Evolutionary conservation across 2,888 invertebrate genomes (phyloP).

Genomic region (Dioctria rufipes): DNA sequence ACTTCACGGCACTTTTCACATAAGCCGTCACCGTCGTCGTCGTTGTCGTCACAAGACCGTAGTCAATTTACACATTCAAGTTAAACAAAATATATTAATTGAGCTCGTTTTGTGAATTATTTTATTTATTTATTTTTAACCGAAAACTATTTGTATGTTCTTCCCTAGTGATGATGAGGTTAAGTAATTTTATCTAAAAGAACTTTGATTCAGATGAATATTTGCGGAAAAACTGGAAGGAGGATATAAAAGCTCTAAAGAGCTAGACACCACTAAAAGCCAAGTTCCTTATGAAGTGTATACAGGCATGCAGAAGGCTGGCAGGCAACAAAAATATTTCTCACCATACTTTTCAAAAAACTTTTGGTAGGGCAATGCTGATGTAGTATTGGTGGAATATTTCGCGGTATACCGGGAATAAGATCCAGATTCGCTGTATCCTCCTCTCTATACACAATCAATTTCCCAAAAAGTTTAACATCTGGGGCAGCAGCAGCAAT

Average conservation of each 20-base stretch:
- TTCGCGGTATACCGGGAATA: background rate
- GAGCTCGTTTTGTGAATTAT: background rate
- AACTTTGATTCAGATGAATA: slow-evolving; percentile 42
- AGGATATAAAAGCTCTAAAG: slow-evolving; percentile 60
- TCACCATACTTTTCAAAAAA: background rate
- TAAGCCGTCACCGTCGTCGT: no score
- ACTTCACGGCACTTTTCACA: no score
- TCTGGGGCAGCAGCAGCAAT: slow-evolving; percentile 6
- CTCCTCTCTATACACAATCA: background rate
- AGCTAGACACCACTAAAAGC: slow-evolving; percentile 57
- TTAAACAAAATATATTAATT: background rate
- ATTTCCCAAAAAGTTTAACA: slow-evolving; percentile 18
- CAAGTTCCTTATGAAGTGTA: slow-evolving; percentile 15
- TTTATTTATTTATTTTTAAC: background rate
- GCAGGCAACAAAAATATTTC: slow-evolving; percentile 31
- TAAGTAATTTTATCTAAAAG: slow-evolving; percentile 40
- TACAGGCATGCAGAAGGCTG: background rate
- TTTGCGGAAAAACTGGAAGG: slow-evolving; percentile 49
- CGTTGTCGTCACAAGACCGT: background rate
- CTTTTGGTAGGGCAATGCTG: slow-evolving; percentile 17
- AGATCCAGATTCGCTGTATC: slow-evolving; percentile 1
- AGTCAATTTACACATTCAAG: background rate
- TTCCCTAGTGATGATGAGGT: slow-evolving; percentile 27
- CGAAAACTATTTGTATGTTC: slow-evolving; percentile 2
- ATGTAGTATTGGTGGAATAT: slow-evolving; percentile 15